Conservation (phyloP, 2,113 vertebrate species). For the Oreamnos americanus region DNA sequence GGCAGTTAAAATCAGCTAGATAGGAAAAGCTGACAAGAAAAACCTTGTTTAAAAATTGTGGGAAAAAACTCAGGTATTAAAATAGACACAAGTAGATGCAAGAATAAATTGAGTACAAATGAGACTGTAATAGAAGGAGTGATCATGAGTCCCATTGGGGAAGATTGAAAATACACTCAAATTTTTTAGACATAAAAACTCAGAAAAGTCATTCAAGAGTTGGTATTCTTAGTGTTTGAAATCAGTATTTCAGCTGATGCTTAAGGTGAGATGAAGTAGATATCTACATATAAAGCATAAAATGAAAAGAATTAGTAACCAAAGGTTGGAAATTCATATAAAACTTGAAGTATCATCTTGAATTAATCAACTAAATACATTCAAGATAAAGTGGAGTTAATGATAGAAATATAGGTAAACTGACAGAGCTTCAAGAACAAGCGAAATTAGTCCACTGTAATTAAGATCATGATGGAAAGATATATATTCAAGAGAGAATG, state of each 20-base stretch:
- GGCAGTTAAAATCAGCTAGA: neutral
- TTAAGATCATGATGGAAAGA: neutral
- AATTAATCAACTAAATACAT: neutral
- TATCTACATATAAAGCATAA: neutral
- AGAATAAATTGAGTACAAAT: slow-evolving; percentile 12
- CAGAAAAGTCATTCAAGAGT: neutral
- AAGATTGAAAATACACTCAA: neutral
- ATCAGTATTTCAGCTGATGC: neutral
- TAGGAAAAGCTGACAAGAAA: neutral
- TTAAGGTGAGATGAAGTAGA: neutral
- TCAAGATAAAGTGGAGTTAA: neutral
- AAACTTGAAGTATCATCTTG: neutral
- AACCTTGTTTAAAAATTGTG: neutral
- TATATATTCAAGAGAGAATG: neutral
- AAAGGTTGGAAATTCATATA: neutral
- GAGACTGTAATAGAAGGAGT: neutral
- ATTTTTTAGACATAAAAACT: neutral
- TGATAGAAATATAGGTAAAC: neutral
- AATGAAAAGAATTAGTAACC: neutral
- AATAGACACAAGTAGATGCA: neutral
- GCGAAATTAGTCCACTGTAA: neutral
- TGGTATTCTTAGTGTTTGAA: neutral
- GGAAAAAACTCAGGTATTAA: neutral
- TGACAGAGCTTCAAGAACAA: neutral
- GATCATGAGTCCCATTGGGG: neutral